Conservation (phyloP, 2,113 vertebrate genomes). For the human region GRCh38 chr3:44837001-44837500, state of each 20-base stretch:
- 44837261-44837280: background rate
- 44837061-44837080: too few species aligned
- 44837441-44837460: background rate
- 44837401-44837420: background rate
- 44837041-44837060: too few species aligned
- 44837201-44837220: background rate
- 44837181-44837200: background rate
- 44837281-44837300: background rate
- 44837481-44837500: background rate
- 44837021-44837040: too few species aligned
- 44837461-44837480: background rate
- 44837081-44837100: too few species aligned
- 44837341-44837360: background rate
- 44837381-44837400: background rate
- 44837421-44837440: background rate
- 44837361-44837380: background rate
- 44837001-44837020: too few species aligned
- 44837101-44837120: too few species aligned
- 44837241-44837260: background rate
- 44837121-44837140: too few species aligned
- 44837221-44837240: background rate
- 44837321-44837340: background rate
- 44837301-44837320: background rate
- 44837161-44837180: background rate
- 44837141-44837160: too few species aligned